Base-by-base conservation (phyloP, 2,888 invertebrate species). In the Spicauda simplicius region DNA sequence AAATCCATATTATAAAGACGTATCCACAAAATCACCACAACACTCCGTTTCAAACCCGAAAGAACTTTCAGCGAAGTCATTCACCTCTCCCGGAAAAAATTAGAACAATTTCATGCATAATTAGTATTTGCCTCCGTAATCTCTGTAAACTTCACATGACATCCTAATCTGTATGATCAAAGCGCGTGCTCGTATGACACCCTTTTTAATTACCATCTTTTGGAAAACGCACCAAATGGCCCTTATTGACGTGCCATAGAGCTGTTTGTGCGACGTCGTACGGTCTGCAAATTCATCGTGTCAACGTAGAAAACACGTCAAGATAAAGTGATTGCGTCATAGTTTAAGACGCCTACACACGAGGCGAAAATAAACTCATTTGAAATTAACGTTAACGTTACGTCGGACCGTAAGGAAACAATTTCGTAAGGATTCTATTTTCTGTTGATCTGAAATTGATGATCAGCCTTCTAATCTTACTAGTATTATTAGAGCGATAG, bases 101-200 rank as follows among this genome's bases (percentile, higher is more conserved):
- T 11, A n/a, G 8, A 65, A 65, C 64, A 65, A 65, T 64, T 64
- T 64, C 41, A 64, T 53, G 58, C 64, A 53, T 58, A 64, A 58
- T 64, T 64, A 64, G 58, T 58, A 58, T 58, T 45, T 64, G 64
- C 64, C 52, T 58, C 25, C 57, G 41, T 65, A 58, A 65, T 65
- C 53, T 59, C 41, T 53, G 64, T 58, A 41, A 59, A 53, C 64
- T 58, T 64, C 53, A 65, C 53, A 59, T 65, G 64, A 65, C 53
- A 41, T 59, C 30, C 64, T 65, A 65, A 65, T 65, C 64, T 65
- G 41, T 53, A 53, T 65, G 64, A 65, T 65, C 64, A 64, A 64
- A 64, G 64, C 37, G 64, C 50, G 25, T 25, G 25, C 25, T 57
- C 50, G 25, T 59, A 52, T 64, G 64, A 64, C 52, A 64, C 64